Base-by-base conservation (phyloP, 2,797 vertebrate species). In the Vespertilio murinus region DNA sequence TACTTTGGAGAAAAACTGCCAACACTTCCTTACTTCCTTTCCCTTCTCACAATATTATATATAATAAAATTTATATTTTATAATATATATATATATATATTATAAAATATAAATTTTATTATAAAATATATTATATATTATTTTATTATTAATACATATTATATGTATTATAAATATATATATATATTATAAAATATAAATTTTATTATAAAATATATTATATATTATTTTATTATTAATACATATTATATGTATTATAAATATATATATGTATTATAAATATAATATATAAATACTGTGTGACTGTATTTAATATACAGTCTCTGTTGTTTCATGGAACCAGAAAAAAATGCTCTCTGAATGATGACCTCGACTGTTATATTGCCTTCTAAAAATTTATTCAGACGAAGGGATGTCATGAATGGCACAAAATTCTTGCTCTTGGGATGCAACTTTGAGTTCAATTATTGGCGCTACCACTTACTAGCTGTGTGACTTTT, bases 1-100 rank as follows among this genome's bases (percentile, higher is more conserved):
- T 82, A 65, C 88, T 94, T 94, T 75, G 88, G 88, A 95, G 93
- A 86, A 88, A 89, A 91, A 84, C 71, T 83, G 95, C 85, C 88
- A 95, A 49, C 25, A 16, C 65, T 86, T 93, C 83, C 30, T 90
- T n/a, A n/a, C n/a, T n/a, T n/a, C n/a, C 42, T 96, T 95, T 45
- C 35, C 49, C n/a, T 42, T 94, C 61, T 92, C 82, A 11, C 9
- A 42, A 42, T 42, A 42, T 8, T 42, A 42, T 42, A 42, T 42
- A 42, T n/a, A n/a, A n/a, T n/a, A n/a, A n/a, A n/a, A n/a, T n/a
- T n/a, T n/a, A n/a, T n/a, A n/a, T n/a, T n/a, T n/a, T n/a, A n/a
- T 42, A 42, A 42, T 42, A 42, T 8, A 1, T 1, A 42, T 42
- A 42, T 42, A 42, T 42, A 42, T 42, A 42, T 42, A 42, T 42